Base-by-base conservation (phyloP, 2,113 vertebrate genomes). In the Ochotona princeps region DNA sequence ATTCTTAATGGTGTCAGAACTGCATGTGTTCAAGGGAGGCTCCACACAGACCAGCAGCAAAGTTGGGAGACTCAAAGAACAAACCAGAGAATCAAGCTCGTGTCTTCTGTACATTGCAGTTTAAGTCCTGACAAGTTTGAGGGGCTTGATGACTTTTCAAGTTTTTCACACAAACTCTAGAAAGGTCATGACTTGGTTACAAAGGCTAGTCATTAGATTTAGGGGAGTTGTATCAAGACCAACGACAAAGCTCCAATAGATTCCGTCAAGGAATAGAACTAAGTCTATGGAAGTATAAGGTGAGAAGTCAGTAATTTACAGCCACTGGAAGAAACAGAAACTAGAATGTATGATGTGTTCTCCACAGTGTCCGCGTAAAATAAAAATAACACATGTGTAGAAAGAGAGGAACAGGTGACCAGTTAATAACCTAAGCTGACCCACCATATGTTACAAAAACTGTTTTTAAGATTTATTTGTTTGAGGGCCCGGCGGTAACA, bases 251-350 rank as follows among this genome's bases (percentile, higher is more conserved):
- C 23, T 60, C 44, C 82, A 87, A 66, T 15, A 83, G 47, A 78
- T 4, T 14, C 26, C 38, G 28, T 49, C 20, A 51, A 76, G 85
- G 80, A 44, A 65, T 87, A 47, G 83, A 38, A 69, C 61, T 14
- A 70, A 81, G 23, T 4, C 65, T 84, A 8, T 83, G 26, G 0
- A 80, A 80, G 13, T 75, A 83, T 44, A 83, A 30, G n/a, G 70
- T 92, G 20, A 80, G 83, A 18, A 63, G 28, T 10, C 26, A 79
- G 21, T 80, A 89, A 70, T 66, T 69, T 60, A 83, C 13, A 47
- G 47, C 49, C 21, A 82, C 47, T 88, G 21, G 30, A 80, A 89
- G 91, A 90, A 80, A 76, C 49, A 88, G 63, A 90, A 94, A 80
- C 28, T 11, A 76, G 61, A 81, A 13, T 75, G 15, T 61, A 30